Evolutionary conservation across 2,797 vertebrate genomes (phyloP), one percentile per base, ranked within the genome.

Genomic region (Spondyliosoma cantharus): DNA sequence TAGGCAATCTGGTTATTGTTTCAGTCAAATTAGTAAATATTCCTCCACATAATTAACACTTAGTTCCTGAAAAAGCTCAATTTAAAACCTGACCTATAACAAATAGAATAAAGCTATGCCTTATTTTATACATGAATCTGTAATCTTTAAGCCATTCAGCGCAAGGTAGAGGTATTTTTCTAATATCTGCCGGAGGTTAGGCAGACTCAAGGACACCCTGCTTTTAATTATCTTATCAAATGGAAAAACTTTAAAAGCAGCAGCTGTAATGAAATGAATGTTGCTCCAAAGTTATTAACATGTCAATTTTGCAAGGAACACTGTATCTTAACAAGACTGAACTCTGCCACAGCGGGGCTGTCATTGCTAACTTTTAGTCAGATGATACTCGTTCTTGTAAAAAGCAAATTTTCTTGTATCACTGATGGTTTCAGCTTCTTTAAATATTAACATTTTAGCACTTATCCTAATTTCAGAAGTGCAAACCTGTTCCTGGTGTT

Each of bases 11-110:
- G 19, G 52, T 58, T 11, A 49, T 64, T 58, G 8, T 53, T 72
- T 62, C 24, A 43, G 24, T 37, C 45, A 59, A 58, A 59, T 59
- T 29, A 32, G 37, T 48, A 5, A 52, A 54, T 63, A 45, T 64
- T 57, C 57, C 17, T 57, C 22, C 17, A 20, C 7, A 46, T 46
- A 46, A 69, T 46, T 53, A 24, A 67, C 11, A 19, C n/a, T 54
- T 65, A 2, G 20, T 29, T 9, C 19, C 19, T 66, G 63, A 50
- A 52, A 65, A 32, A 2, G 13, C 11, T 22, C 29, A 32, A 16
- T n/a, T 3, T 54, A 24, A 53, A 16, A 1, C 3, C 50, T 29
- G 42, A 2, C 13, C 22, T 6, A 52, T 11, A 37, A 29, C 8
- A 46, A 7, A 48, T 0, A 25, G 20, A 62, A 15, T 14, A 32